Evolutionary conservation across 1,140 invertebrate species (phyloP).

Genomic region (Aethina tumida): DNA sequence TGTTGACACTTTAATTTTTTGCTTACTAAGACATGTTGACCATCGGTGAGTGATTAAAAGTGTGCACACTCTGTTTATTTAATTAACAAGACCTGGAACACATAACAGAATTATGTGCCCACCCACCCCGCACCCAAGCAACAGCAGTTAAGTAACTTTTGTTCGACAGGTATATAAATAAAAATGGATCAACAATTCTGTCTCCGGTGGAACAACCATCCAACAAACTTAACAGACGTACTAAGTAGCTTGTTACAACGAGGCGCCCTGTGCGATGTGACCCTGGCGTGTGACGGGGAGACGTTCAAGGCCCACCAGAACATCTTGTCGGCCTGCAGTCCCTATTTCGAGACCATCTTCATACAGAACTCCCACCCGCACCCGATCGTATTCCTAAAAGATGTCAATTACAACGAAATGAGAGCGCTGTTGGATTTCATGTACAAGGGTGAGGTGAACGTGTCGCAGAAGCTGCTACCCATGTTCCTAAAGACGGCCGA

Average conservation of each 20-base stretch:
- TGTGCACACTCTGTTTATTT: slow-evolving; percentile 17
- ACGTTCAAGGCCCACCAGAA: slow-evolving; percentile 90
- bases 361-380: slow-evolving; percentile 83
- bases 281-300: slow-evolving; percentile 83
- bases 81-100: slow-evolving; percentile 2
- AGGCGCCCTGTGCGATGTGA: slow-evolving; percentile 84
- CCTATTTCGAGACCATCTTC: slow-evolving; percentile 90
- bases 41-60: neutral
- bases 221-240: slow-evolving; percentile 78
- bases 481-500: slow-evolving; percentile 86
- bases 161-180: slow-evolving; percentile 31
- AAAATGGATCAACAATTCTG: slow-evolving; percentile 91
- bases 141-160: neutral
- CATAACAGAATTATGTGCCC: too few species aligned
- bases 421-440: slow-evolving; percentile 81
- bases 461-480: slow-evolving; percentile 74
- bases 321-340: slow-evolving; percentile 86
- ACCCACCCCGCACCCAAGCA: too few species aligned
- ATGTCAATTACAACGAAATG: slow-evolving; percentile 79
- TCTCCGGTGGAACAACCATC: slow-evolving; percentile 91
- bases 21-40: neutral
- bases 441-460: slow-evolving; percentile 86
- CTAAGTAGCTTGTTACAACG: slow-evolving; percentile 74
- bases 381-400: slow-evolving; percentile 85
- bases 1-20: too few species aligned